Conservation (phyloP, 2,888 invertebrate genomes). For the Alviniconcha strummeri region DNA sequence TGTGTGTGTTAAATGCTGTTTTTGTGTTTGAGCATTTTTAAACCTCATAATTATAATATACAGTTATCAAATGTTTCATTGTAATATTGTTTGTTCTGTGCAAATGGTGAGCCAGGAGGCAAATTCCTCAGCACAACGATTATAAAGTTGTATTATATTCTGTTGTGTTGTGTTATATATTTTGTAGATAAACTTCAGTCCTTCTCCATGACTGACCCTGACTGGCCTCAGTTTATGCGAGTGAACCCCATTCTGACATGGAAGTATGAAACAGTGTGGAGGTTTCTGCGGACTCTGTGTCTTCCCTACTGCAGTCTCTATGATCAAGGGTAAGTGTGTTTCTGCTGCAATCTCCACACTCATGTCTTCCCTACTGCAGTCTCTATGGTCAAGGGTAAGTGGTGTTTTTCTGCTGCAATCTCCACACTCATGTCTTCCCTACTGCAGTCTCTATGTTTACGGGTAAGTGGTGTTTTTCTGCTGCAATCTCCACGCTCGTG, state of each 20-base stretch:
- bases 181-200: slow-evolving; percentile 61
- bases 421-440: background rate
- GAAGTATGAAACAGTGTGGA: slow-evolving; percentile 94
- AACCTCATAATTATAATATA: too few species aligned
- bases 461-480: slow-evolving; percentile 81
- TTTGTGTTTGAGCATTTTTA: too few species aligned
- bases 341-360: background rate
- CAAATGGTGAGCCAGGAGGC: too few species aligned
- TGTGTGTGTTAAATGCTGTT: too few species aligned
- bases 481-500: too few species aligned
- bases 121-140: too few species aligned
- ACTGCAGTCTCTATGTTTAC: background rate
- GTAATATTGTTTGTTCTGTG: too few species aligned
- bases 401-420: background rate
- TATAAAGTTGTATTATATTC: too few species aligned
- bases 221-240: slow-evolving; percentile 93
- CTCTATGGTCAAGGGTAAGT: slow-evolving; percentile 62
- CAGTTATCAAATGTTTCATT: too few species aligned
- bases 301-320: slow-evolving; percentile 95
- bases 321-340: slow-evolving; percentile 83
- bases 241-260: slow-evolving; percentile 94
- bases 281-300: slow-evolving; percentile 84
- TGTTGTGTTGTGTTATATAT: background rate
- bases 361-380: background rate
- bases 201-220: slow-evolving; percentile 82